Evolutionary conservation across 2,113 vertebrate species (phyloP).

Genomic region (Podarcis muralis): DNA sequence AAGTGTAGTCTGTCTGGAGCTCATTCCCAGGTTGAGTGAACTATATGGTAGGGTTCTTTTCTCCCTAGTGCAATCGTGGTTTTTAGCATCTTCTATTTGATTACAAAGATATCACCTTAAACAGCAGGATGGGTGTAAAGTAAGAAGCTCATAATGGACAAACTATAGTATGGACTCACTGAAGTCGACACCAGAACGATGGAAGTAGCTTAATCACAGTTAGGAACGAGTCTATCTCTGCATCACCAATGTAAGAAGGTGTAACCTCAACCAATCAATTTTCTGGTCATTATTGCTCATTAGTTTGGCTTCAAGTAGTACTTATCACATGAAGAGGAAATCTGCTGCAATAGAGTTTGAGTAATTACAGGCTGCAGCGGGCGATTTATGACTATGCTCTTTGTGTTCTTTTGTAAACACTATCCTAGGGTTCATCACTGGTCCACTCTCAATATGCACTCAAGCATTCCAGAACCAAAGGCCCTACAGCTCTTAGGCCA

Average conservation of each 20-base stretch:
- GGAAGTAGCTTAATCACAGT: neutral
- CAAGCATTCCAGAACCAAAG: constrained; percentile 54
- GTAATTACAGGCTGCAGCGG: constrained; percentile 29
- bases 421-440: constrained; percentile 30
- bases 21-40: too few species aligned
- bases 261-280: constrained; percentile 34
- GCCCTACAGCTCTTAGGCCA: constrained; percentile 22
- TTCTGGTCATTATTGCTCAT: constrained; percentile 47
- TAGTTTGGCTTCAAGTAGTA: constrained; percentile 39
- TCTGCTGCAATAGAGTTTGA: constrained; percentile 18
- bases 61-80: too few species aligned
- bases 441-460: constrained; percentile 30
- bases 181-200: neutral
- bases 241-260: constrained; percentile 24
- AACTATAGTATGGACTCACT: neutral
- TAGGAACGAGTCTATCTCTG: neutral
- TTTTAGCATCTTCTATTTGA: neutral
- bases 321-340: constrained; percentile 47
- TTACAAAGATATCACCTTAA: neutral
- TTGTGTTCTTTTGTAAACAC: constrained; percentile 40
- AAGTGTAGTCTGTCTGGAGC: too few species aligned
- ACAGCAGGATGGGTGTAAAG: neutral
- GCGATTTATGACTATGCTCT: constrained; percentile 32
- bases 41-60: too few species aligned
- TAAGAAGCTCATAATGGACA: neutral